Evolutionary conservation across 2,113 vertebrate genomes (phyloP).

Genomic region (Vulpes lagopus): DNA sequence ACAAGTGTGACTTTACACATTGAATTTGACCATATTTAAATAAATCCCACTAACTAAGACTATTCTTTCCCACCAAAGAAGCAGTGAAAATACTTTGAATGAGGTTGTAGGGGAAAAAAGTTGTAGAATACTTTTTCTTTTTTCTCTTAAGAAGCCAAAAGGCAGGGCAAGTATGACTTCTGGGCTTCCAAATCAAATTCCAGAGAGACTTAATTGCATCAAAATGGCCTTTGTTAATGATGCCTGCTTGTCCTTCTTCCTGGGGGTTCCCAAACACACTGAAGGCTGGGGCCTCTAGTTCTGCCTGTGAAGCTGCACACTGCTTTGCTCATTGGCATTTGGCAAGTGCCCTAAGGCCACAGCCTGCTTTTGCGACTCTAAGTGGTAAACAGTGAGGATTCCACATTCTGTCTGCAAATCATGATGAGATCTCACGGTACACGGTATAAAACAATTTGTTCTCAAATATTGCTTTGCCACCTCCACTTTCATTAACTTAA

Average conservation of each 20-base stretch:
- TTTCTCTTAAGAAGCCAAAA: constrained; percentile 26
- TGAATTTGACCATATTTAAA: constrained; percentile 37
- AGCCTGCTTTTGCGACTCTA: not conserved
- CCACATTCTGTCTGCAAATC: constrained; percentile 59
- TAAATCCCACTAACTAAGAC: constrained; percentile 1
- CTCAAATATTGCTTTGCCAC: constrained; percentile 45
- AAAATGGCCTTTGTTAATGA: not conserved
- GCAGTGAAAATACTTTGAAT: constrained; percentile 39
- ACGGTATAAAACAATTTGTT: constrained; percentile 33
- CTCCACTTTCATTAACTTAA: constrained; percentile 65
- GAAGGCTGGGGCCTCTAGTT: not conserved
- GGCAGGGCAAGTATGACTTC: constrained; percentile 9
- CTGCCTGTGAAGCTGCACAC: not conserved
- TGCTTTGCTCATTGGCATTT: not conserved
- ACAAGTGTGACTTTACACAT: not conserved
- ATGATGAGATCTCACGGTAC: not conserved
- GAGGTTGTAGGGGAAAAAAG: not conserved
- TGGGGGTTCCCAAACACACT: not conserved
- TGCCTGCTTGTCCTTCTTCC: not conserved
- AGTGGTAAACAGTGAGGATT: not conserved
- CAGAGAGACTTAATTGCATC: not conserved
- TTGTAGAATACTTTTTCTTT: not conserved
- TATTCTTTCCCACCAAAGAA: constrained; percentile 32
- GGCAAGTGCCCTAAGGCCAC: not conserved
- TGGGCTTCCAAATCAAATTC: constrained; percentile 14